These are phyloP conservation scores for Tetramorium bicarinatum DNA, from an alignment of 2,888 invertebrate genomes.

Conservation along the genomic window DNA sequence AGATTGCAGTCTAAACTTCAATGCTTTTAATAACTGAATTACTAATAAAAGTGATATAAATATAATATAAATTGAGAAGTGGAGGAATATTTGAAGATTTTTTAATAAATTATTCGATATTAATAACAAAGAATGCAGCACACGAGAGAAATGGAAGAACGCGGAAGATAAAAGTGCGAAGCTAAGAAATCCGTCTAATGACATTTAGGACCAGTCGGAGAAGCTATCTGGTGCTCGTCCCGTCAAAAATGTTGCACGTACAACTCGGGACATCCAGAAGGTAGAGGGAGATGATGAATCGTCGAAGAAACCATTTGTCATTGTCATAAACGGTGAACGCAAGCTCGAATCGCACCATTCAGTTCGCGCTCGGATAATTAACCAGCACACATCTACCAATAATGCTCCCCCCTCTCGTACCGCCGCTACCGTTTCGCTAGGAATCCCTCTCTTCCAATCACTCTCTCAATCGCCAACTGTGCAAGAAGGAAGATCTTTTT, in stretches of 20 bases:
- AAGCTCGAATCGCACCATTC: slow-evolving; percentile 64
- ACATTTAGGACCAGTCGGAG: slow-evolving; percentile 34
- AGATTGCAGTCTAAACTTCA: background rate
- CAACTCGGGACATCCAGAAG: slow-evolving; percentile 35
- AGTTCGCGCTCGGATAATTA: slow-evolving; percentile 73
- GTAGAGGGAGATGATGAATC: slow-evolving; percentile 76
- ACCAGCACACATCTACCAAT: slow-evolving; percentile 66
- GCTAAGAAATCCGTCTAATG: slow-evolving; percentile 57
- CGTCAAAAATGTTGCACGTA: slow-evolving; percentile 63
- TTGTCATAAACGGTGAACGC: slow-evolving; percentile 78
- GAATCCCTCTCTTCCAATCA: slow-evolving; percentile 6
- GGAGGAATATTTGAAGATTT: background rate
- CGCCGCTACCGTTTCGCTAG: slow-evolving; percentile 51
- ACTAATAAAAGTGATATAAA: background rate
- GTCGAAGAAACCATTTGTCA: slow-evolving; percentile 78
- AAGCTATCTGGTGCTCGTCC: slow-evolving; percentile 27
- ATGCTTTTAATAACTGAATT: background rate
- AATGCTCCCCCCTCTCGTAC: slow-evolving; percentile 53
- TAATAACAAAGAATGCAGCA: background rate
- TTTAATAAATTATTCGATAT: background rate
- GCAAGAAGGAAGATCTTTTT: background rate
- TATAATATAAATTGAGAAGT: background rate
- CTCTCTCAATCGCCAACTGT: slow-evolving; percentile 6
- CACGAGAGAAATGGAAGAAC: background rate
- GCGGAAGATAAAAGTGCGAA: slow-evolving; percentile 16